Evolutionary conservation across 2,888 invertebrate species (phyloP), one percentile per base, ranked within the genome.

Genomic region (Ecliptopera silaceata): DNA sequence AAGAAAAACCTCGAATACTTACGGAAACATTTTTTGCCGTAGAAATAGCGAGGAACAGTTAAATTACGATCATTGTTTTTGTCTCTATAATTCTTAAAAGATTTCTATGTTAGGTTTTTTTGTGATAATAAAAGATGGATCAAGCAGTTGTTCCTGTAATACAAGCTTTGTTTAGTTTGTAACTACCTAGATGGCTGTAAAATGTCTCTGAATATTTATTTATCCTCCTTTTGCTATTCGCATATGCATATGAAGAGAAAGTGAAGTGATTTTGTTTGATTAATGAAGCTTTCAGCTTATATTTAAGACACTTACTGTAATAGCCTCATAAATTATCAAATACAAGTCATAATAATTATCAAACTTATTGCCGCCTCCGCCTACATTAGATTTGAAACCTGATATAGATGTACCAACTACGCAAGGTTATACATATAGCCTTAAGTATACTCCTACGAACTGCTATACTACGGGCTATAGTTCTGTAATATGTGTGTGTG

Each of bases 371-470:
- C 29, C 15, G 18, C 17, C 29, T 29, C 39, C 52, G 45, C 53
- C 53, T 42, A 53, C 58, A 47, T 18, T 44, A 48, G 22, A 53
- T 45, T 44, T 20, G 29, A 51, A 36, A 42, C 43, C 41, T 29
- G 49, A 49, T 36, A 41, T n/a, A 45, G 31, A 11, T 41, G 31
- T 45, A 45, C 26, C 10, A 26, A 29, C 36, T 15, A 36, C 15
- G 36, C 46, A 43, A 26, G n/a, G n/a, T n/a, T n/a, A 42, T 41
- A 46, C 50, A 36, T 29, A 32, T 50, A 31, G 46, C 26, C 36
- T 51, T 12, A 44, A 22, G 5, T 10, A 5, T 29, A 44, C 26
- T 44, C 29, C 15, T 12, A 36, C 13, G n/a, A n/a, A 2, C 15
- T 29, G n/a, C 18, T 31, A 52, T 22, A 20, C 13, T 31, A 31